Conservation (phyloP, 2,888 invertebrate genomes). For the Tenthredo amoena region DNA sequence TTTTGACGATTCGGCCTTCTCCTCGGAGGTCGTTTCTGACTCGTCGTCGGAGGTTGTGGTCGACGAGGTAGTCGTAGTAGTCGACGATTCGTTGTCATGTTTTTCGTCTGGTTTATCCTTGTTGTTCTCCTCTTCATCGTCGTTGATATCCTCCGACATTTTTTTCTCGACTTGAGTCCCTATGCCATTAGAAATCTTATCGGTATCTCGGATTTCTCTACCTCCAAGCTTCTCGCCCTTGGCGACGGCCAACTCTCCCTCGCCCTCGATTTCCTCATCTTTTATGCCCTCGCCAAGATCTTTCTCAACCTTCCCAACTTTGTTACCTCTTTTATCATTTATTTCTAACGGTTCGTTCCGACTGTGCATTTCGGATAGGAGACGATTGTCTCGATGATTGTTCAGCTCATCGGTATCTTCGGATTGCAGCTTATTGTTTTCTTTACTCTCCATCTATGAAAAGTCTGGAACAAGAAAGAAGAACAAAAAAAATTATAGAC, state of each 20-base stretch:
- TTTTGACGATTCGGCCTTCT: conserved; percentile 72
- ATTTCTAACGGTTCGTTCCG: conserved; percentile 56
- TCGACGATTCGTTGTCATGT: conserved; percentile 70
- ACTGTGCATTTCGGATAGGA: conserved; percentile 60
- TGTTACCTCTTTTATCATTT: conserved; percentile 43
- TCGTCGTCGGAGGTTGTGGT: conserved; percentile 74
- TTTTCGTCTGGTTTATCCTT: conserved; percentile 65
- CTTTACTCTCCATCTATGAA: conserved; percentile 72
- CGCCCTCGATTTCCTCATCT: conserved; percentile 55
- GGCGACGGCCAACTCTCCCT: conserved; percentile 48
- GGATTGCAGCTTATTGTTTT: conserved; percentile 67
- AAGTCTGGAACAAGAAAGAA: conserved; percentile 63
- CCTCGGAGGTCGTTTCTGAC: conserved; percentile 74
- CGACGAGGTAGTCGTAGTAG: conserved; percentile 68
- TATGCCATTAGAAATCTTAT: conserved; percentile 39
- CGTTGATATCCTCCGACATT: conserved; percentile 53
- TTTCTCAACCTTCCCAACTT: conserved; percentile 51
- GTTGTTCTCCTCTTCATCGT: conserved; percentile 59
- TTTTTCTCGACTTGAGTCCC: neutral
- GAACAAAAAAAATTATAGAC: neutral
- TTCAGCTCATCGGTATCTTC: conserved; percentile 70
- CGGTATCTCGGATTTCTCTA: neutral
- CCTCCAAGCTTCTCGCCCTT: conserved; percentile 52
- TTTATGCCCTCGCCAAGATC: conserved; percentile 50
- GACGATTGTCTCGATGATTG: conserved; percentile 62